Evolutionary conservation across 1,140 invertebrate genomes (phyloP).

Genomic region (Philotrypesis tridentata): DNA sequence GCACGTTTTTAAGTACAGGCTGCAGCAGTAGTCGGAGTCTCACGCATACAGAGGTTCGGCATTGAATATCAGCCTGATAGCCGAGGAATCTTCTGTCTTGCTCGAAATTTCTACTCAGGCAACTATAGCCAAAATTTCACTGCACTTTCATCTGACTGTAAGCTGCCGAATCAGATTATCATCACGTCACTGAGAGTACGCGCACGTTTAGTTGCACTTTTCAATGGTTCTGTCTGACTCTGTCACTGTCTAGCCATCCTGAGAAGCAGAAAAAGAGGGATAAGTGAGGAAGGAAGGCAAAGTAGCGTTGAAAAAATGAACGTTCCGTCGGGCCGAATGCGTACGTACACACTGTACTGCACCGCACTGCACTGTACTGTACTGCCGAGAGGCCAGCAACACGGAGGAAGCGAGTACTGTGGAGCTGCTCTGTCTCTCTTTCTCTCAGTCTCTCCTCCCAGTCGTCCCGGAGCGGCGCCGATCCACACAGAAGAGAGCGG

Average conservation of each 20-base stretch:
- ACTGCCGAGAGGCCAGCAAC: neutral
- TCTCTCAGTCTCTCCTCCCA: conserved; percentile 42
- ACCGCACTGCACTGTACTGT: too few species aligned
- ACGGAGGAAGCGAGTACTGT: conserved; percentile 21
- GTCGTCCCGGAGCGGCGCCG: conserved; percentile 15
- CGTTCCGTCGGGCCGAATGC: conserved; percentile 34
- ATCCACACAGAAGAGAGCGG: neutral
- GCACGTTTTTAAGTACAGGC: conserved; percentile 61
- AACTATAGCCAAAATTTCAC: neutral
- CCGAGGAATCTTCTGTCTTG: neutral
- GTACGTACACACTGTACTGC: conserved; percentile 45
- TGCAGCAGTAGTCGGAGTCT: neutral
- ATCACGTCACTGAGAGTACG: neutral
- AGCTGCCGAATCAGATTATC: neutral
- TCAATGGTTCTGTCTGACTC: neutral
- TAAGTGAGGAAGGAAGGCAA: too few species aligned
- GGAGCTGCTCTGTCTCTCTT: conserved; percentile 46
- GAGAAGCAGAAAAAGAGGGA: too few species aligned
- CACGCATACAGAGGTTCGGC: neutral
- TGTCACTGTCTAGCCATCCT: neutral
- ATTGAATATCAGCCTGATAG: conserved; percentile 11
- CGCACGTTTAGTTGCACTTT: neutral
- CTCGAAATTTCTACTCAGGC: neutral
- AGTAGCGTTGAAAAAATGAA: too few species aligned
- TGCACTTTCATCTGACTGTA: neutral